These are phyloP conservation scores for Stichopus chloronotus DNA, from an alignment of 35 echinoderm and acorn worm genomes.

Conservation along the genomic window DNA sequence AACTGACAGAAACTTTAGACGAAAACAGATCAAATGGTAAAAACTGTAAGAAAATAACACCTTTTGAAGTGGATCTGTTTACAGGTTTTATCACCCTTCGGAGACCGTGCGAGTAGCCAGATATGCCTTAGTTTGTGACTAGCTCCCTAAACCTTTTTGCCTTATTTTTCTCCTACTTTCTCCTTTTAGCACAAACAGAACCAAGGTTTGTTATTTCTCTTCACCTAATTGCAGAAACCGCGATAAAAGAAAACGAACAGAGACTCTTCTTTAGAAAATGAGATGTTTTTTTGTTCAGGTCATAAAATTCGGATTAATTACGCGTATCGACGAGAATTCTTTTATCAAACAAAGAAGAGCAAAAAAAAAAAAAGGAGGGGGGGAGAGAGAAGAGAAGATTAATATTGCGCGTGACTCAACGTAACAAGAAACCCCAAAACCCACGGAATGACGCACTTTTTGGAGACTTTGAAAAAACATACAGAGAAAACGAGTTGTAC, in stretches of 20 bases:
- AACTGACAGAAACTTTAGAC: too few species aligned
- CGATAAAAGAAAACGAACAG: not conserved
- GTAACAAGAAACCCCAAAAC: not conserved
- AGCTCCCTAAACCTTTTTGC: not conserved
- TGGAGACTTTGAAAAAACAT: too few species aligned
- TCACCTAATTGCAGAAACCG: conserved; percentile 48
- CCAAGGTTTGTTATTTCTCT: conserved; percentile 9
- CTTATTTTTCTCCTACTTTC: not conserved
- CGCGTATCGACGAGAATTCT: conserved; percentile 4
- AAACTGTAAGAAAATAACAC: too few species aligned
- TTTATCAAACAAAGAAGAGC: conserved; percentile 5
- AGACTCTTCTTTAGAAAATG: not conserved
- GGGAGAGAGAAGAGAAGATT: not conserved
- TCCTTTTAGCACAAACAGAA: not conserved
- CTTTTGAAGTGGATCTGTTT: too few species aligned
- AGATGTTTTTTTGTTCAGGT: conserved; percentile 9
- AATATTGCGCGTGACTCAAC: not conserved
- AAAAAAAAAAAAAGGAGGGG: not conserved
- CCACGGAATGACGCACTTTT: too few species aligned
- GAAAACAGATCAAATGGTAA: too few species aligned
- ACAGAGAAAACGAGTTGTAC: too few species aligned
- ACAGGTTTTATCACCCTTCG: not conserved
- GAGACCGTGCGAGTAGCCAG: not conserved
- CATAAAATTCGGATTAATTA: conserved; percentile 57
- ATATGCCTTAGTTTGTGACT: not conserved